Evolutionary conservation across 2,888 invertebrate genomes (phyloP).

Genomic region (Melangyna quadrimaculata): DNA sequence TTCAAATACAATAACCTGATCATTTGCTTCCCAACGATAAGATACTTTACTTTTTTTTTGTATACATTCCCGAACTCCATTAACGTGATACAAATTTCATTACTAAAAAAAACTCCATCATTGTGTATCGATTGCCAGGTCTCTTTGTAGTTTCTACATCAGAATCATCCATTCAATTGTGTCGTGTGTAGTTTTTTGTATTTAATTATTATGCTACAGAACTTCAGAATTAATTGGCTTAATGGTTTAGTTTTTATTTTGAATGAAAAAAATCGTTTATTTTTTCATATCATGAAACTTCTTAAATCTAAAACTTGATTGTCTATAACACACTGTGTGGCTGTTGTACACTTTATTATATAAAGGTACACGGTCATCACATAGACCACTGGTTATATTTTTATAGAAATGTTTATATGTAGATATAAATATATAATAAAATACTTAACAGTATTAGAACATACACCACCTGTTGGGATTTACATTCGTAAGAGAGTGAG

Average conservation of each 20-base stretch:
- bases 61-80: constrained; percentile 31
- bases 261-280: constrained; percentile 71
- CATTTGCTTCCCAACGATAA: background rate
- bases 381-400: constrained; percentile 15
- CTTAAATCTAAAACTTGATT: constrained; percentile 60
- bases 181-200: constrained; percentile 14
- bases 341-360: constrained; percentile 8
- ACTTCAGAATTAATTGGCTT: constrained; percentile 65
- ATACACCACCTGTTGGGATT: constrained; percentile 72
- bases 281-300: constrained; percentile 64
- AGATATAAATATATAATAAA: constrained; percentile 25
- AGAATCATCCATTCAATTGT: background rate
- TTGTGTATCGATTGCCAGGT: constrained; percentile 5
- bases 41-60: constrained; percentile 11
- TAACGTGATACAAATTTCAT: background rate
- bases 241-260: constrained; percentile 64
- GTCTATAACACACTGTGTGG: constrained; percentile 21
- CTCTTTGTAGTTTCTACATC: constrained; percentile 2
- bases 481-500: constrained; percentile 62
- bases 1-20: background rate
- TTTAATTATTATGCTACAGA: constrained; percentile 66
- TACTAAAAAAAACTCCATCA: constrained; percentile 28
- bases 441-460: constrained; percentile 67
- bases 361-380: constrained; percentile 32
- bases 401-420: constrained; percentile 31